Percentiles rank a stretch among this genome's conserved stretches.
Evolutionary conservation across 2,888 invertebrate species (phyloP).

Genomic region (Orthonevra nobilis): DNA sequence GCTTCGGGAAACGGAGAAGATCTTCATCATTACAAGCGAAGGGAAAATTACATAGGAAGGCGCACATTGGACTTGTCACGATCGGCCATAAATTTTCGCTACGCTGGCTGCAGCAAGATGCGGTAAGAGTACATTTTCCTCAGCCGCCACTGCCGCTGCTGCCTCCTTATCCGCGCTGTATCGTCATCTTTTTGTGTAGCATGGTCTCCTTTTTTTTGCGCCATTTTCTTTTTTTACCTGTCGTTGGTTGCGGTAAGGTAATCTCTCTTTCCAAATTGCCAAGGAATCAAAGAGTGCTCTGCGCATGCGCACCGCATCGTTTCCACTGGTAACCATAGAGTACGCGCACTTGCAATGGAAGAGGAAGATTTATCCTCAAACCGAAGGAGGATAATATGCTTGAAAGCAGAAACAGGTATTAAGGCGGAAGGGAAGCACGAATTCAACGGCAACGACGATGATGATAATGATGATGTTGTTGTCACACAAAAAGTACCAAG

Average conservation of each 20-base stretch:
- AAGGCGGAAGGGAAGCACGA: background rate
- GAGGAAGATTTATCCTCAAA: conserved; percentile 63
- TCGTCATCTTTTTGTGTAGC: conserved; percentile 23
- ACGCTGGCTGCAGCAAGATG: conserved; percentile 47
- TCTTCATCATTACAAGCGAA: conserved; percentile 69
- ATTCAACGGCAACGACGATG: conserved; percentile 19
- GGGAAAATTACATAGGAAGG: conserved; percentile 73
- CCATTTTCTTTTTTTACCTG: background rate
- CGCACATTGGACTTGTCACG: conserved; percentile 73
- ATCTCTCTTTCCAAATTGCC: conserved; percentile 65
- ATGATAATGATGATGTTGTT: conserved; percentile 66
- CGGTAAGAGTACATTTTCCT: conserved; percentile 38
- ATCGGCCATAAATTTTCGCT: conserved; percentile 72
- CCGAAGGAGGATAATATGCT: conserved; percentile 53
- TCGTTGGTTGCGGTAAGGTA: conserved; percentile 47
- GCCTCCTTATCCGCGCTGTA: background rate
- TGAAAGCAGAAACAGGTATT: conserved; percentile 52
- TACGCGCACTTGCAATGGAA: conserved; percentile 58
- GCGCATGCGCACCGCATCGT: conserved; percentile 29
- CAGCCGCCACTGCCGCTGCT: conserved; percentile 2
- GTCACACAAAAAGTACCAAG: conserved; percentile 69
- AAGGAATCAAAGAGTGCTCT: conserved; percentile 54
- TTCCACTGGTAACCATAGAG: conserved; percentile 57
- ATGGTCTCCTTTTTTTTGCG: background rate
- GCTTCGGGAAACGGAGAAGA: conserved; percentile 59